These are phyloP conservation scores for Calcarius lapponicus DNA, from an alignment of 2,797 vertebrate species.

Conservation along the genomic window DNA sequence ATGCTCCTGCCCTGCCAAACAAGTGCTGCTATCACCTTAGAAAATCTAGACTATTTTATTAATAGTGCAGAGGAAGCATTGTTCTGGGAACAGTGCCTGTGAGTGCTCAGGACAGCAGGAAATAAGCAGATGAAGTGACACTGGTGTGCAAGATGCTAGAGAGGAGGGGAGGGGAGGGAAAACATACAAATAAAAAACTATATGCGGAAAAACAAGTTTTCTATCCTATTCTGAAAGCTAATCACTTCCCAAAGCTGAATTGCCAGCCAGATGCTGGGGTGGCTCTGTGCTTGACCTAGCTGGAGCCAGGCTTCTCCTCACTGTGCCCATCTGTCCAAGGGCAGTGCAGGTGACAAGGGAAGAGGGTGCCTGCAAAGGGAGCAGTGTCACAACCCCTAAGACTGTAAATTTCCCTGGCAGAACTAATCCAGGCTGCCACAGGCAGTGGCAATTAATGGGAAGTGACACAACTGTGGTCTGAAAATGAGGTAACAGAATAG, in stretches of 20 bases:
- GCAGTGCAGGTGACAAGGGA: neutral
- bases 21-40: neutral
- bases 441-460: slow-evolving; percentile 14
- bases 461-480: slow-evolving; percentile 18
- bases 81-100: neutral
- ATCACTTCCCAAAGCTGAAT: slow-evolving; percentile 5
- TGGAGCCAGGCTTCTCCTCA: neutral
- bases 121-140: neutral
- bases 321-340: neutral
- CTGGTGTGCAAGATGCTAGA: neutral
- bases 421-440: slow-evolving; percentile 37
- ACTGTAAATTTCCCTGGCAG: slow-evolving; percentile 26
- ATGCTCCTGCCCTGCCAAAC: neutral
- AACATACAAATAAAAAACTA: neutral
- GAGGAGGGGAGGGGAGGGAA: neutral
- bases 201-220: neutral
- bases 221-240: neutral
- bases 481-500: slow-evolving; percentile 45
- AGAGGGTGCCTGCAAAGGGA: neutral
- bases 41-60: neutral
- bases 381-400: rapidly evolving
- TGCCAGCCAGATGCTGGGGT: neutral
- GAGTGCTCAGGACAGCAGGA: neutral
- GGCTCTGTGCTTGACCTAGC: neutral
- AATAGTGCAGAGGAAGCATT: neutral